phyloP scores from a whole-genome alignment of 1,140 invertebrate species.

The Gonatopus flavifemur region DNA sequence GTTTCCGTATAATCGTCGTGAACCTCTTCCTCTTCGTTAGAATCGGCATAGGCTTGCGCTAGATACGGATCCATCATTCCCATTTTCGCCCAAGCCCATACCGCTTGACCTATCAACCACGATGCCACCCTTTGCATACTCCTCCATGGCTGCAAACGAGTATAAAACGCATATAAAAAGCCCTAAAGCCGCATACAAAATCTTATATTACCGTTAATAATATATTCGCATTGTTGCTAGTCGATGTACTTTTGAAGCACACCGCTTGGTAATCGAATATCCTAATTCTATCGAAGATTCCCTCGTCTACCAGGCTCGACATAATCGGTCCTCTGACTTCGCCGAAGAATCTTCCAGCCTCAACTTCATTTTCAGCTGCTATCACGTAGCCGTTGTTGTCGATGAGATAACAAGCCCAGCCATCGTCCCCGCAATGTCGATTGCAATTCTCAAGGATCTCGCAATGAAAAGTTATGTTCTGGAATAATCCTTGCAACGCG shows the following conservation, averaged over 20 bases:
- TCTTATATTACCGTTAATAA: conserved; percentile 65
- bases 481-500: conserved; percentile 73
- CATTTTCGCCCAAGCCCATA: conserved; percentile 54
- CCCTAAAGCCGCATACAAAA: too few relatives aligned
- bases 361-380: conserved; percentile 69
- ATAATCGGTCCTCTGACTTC: conserved; percentile 78
- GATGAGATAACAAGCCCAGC: conserved; percentile 81
- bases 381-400: conserved; percentile 90
- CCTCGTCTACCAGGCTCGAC: conserved; percentile 73
- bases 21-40: conserved; percentile 53
- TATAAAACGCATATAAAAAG: too few relatives aligned
- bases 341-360: conserved; percentile 86
- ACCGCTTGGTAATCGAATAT: conserved; percentile 90
- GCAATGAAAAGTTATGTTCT: conserved; percentile 72
- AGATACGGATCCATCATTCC: conserved; percentile 49
- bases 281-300: conserved; percentile 74
- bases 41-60: conserved; percentile 40
- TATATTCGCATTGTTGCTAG: conserved; percentile 63
- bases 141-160: conserved; percentile 49
- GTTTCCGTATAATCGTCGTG: conserved; percentile 45
- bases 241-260: conserved; percentile 70
- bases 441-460: conserved; percentile 59
- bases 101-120: conserved; percentile 55
- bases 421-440: conserved; percentile 69
- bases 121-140: conserved; percentile 47